Conservation (phyloP, 2,797 vertebrate genomes). For the Lepilemur septentrionalis region DNA sequence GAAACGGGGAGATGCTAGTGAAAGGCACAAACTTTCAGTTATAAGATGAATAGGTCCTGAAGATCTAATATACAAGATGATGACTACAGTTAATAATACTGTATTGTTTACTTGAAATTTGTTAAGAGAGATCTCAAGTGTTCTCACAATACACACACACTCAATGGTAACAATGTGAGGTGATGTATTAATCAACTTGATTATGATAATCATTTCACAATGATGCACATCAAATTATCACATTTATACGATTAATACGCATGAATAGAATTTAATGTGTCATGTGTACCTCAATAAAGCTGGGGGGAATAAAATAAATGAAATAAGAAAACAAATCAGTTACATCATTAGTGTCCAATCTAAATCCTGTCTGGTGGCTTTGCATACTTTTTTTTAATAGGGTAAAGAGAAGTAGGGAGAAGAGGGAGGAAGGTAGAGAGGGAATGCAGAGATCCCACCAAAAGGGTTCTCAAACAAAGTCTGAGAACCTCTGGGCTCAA, state of each 20-base stretch:
- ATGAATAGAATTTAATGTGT: neutral
- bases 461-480: neutral
- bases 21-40: neutral
- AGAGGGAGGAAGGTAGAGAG: neutral
- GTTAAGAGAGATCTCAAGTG: neutral
- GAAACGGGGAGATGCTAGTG: neutral
- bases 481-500: neutral
- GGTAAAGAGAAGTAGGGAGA: neutral
- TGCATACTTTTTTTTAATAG: neutral
- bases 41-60: neutral
- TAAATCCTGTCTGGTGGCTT: neutral
- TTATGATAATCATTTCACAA: neutral
- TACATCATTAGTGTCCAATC: neutral
- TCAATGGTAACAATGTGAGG: neutral
- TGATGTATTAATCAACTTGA: neutral
- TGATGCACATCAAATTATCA: neutral
- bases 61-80: neutral
- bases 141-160: neutral
- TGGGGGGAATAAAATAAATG: neutral
- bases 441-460: neutral
- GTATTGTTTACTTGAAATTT: neutral
- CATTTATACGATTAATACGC: neutral
- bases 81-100: neutral
- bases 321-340: neutral
- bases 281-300: neutral